A percentile compares a stretch with the other conserved stretches of the same genome.
Evolutionary conservation across 2,113 vertebrate genomes (phyloP).

Genomic region (Leucopternis melanops): DNA sequence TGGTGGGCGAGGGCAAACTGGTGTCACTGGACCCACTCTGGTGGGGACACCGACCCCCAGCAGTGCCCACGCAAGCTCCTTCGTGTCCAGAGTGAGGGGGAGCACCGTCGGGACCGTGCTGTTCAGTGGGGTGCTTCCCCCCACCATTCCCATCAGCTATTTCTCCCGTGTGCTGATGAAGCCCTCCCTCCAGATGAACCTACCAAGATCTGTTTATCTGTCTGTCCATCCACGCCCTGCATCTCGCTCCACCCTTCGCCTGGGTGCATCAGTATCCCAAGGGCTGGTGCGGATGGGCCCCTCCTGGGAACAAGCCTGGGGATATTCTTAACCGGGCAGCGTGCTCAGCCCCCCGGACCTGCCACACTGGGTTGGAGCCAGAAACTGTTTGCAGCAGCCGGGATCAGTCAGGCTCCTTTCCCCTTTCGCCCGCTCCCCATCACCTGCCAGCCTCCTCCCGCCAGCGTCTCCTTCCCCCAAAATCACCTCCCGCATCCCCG

Average conservation of each 20-base stretch:
- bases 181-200: not conserved
- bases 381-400: not conserved
- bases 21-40: not conserved
- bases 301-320: not conserved
- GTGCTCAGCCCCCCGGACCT: not conserved
- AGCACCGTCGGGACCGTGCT: too few relatives aligned
- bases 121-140: too few relatives aligned
- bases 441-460: not conserved
- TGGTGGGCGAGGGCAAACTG: not conserved
- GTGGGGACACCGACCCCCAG: too few relatives aligned
- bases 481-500: not conserved
- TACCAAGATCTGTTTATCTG: not conserved
- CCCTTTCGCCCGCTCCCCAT: not conserved
- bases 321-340: not conserved
- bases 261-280: not conserved
- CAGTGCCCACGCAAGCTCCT: not conserved
- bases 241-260: rapidly evolving
- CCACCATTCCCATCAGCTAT: not conserved
- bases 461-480: not conserved
- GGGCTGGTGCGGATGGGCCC: not conserved
- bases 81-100: not conserved
- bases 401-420: not conserved
- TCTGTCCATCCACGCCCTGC: not conserved
- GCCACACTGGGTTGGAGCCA: not conserved
- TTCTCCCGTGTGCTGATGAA: not conserved